A percentile compares a stretch with the other conserved stretches of the same genome.
Evolutionary conservation across 2,888 invertebrate species (phyloP).

Genomic region (Fragum fragum): DNA sequence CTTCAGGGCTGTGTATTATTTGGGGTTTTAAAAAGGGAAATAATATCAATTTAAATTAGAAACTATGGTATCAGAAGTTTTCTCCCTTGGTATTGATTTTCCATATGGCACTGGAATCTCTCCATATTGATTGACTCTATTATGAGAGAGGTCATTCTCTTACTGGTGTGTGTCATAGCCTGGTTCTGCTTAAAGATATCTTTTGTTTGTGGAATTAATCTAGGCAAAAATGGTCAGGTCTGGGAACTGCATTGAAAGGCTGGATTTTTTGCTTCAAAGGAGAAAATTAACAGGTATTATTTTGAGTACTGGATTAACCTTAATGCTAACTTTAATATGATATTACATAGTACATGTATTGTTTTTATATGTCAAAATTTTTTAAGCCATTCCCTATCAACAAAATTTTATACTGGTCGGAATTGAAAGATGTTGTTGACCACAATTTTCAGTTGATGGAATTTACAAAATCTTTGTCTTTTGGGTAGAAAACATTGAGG

Average conservation of each 20-base stretch:
- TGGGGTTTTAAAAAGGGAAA: too few relatives aligned
- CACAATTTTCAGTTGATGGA: too few relatives aligned
- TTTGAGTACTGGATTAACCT: not conserved
- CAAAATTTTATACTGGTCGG: too few relatives aligned
- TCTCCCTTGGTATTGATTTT: conserved; percentile 22
- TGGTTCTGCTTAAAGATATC: conserved; percentile 1
- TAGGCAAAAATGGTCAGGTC: not conserved
- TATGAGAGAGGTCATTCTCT: conserved; percentile 16
- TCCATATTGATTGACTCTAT: conserved; percentile 17
- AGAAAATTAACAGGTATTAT: not conserved
- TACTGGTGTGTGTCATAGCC: conserved; percentile 4
- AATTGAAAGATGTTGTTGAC: too few relatives aligned
- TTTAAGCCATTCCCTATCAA: not conserved
- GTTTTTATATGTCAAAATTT: not conserved
- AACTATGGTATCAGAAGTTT: not conserved
- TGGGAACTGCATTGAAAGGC: not conserved
- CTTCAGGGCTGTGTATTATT: too few relatives aligned
- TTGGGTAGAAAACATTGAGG: too few relatives aligned
- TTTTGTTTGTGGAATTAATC: conserved; percentile 20
- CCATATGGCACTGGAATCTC: not conserved
- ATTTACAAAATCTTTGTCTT: too few relatives aligned
- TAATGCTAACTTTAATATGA: not conserved
- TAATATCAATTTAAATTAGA: not conserved
- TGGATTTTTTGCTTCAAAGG: not conserved
- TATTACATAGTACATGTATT: not conserved